These are phyloP conservation scores for Tromatobia lineatoria DNA, from an alignment of 2,888 invertebrate species.

Conservation along the genomic window DNA sequence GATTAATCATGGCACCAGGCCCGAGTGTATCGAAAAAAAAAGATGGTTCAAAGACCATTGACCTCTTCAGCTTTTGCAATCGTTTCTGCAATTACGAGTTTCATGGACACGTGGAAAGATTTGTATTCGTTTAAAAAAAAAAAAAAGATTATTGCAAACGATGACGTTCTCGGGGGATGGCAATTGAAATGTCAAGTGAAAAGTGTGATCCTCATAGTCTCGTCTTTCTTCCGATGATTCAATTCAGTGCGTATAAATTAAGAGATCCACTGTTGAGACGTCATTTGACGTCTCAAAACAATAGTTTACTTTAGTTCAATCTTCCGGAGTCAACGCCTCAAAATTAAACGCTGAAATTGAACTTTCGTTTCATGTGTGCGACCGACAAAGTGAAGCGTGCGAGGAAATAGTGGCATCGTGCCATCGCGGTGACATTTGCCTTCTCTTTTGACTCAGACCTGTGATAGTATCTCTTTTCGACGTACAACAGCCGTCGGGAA, in stretches of 20 bases:
- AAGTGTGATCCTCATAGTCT: conserved; percentile 13
- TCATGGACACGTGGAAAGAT: conserved; percentile 6
- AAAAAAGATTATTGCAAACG: neutral
- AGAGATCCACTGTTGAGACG: neutral
- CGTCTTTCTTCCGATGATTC: conserved; percentile 5
- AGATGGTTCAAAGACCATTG: conserved; percentile 5
- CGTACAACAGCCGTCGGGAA: conserved; percentile 17
- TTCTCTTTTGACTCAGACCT: conserved; percentile 11
- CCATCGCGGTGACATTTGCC: conserved; percentile 62
- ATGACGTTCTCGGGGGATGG: conserved; percentile 12
- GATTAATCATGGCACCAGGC: conserved; percentile 1
- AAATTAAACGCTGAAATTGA: conserved; percentile 51
- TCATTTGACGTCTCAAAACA: conserved; percentile 23
- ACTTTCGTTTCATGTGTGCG: conserved; percentile 48
- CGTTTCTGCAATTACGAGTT: neutral
- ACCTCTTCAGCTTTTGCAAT: neutral
- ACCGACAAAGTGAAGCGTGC: conserved; percentile 40
- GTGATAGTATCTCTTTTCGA: conserved; percentile 5
- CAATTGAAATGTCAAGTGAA: conserved; percentile 37
- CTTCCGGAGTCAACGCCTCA: conserved; percentile 4
- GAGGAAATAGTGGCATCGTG: conserved; percentile 64
- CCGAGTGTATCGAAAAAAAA: conserved; percentile 15
- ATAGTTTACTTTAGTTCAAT: conserved; percentile 30
- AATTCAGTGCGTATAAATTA: conserved; percentile 3
- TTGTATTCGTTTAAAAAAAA: neutral